These are phyloP conservation scores for Heliconius hermathena DNA, from an alignment of 1,140 invertebrate genomes.

Conservation along the genomic window DNA sequence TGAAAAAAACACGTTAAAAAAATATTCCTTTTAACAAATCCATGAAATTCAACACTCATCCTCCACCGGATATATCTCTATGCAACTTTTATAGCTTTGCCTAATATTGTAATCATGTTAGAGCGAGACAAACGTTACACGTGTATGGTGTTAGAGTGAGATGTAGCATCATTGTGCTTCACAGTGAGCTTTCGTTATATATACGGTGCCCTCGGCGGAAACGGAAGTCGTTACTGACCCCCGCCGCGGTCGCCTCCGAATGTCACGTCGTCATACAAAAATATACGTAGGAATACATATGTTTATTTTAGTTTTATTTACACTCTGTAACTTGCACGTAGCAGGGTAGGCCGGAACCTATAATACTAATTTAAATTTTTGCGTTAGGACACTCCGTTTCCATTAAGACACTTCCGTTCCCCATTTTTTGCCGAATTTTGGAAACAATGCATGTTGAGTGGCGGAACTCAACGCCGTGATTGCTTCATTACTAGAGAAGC, in stretches of 20 bases:
- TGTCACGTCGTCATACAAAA: constrained; percentile 25
- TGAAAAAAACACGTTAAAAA: neutral
- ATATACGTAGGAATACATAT: constrained; percentile 13
- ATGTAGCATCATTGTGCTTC: constrained; percentile 17
- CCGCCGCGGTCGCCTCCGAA: constrained; percentile 36
- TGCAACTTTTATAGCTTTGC: constrained; percentile 14
- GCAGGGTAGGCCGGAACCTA: too few species aligned
- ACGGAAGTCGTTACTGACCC: constrained; percentile 59
- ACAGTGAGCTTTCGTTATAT: constrained; percentile 18
- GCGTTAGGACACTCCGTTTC: too few species aligned
- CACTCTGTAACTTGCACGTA: too few species aligned
- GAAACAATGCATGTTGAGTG: too few species aligned
- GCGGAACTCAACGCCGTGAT: too few species aligned
- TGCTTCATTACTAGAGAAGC: too few species aligned
- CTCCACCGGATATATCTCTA: neutral
- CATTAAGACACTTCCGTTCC: too few species aligned
- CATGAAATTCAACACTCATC: constrained; percentile 5
- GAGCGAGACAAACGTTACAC: neutral
- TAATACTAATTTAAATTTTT: too few species aligned
- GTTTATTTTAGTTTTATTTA: neutral
- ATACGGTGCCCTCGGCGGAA: constrained; percentile 47
- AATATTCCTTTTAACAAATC: neutral
- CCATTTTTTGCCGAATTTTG: too few species aligned
- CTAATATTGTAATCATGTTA: constrained; percentile 2
- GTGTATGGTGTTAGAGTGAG: neutral